Percentiles rank a stretch among this genome's conserved stretches.
phyloP scores from a whole-genome alignment of 2,797 vertebrate species.

The Apodemus agrarius region DNA sequence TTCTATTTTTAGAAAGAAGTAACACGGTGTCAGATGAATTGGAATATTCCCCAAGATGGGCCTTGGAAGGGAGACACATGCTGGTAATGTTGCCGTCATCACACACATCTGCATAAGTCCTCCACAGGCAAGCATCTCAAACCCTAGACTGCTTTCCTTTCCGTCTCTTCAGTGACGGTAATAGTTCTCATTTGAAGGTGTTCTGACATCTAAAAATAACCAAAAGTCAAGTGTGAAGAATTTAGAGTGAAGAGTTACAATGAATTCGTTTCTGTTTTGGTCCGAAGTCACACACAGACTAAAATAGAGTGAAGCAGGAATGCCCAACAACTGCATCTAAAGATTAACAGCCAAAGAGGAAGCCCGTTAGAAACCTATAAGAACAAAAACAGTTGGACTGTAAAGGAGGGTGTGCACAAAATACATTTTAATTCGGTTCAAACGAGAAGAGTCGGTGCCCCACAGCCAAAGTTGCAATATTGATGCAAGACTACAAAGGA shows the following conservation, averaged over 20 bases:
- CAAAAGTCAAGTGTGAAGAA: conserved; percentile 48
- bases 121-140: neutral
- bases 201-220: conserved; percentile 55
- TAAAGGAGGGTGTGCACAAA: neutral
- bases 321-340: neutral
- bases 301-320: conserved; percentile 2
- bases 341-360: neutral
- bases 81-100: neutral
- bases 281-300: neutral
- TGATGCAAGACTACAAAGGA: neutral
- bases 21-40: conserved; percentile 13
- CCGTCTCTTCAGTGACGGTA: neutral
- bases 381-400: conserved; percentile 12
- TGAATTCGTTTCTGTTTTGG: conserved; percentile 24
- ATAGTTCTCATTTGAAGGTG: neutral
- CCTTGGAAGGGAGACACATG: neutral
- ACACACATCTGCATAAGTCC: neutral
- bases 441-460: neutral
- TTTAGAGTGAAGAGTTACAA: neutral
- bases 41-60: conserved; percentile 34
- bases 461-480: neutral
- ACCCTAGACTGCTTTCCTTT: conserved; percentile 3
- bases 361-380: neutral
- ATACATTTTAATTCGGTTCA: neutral
- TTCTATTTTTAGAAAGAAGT: conserved; percentile 47